These are phyloP conservation scores for Lysiphlebus fabarum DNA, from an alignment of 1,140 invertebrate genomes.

Conservation along the genomic window DNA sequence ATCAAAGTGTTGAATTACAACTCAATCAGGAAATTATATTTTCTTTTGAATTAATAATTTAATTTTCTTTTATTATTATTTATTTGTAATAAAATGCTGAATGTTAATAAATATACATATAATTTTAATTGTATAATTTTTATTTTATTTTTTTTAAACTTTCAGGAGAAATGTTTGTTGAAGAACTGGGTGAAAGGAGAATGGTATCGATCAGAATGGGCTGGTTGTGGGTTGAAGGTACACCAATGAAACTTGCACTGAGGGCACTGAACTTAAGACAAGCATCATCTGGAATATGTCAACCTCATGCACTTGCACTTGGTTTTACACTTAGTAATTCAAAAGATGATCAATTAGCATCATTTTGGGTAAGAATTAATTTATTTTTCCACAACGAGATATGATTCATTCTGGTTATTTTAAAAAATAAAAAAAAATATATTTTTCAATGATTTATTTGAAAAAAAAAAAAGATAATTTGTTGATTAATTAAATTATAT, in stretches of 20 bases:
- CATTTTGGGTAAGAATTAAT: slow-evolving; percentile 54
- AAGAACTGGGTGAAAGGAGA: slow-evolving; percentile 46
- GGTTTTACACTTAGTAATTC: slow-evolving; percentile 51
- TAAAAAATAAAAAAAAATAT: too few relatives aligned
- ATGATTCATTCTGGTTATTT: too few relatives aligned
- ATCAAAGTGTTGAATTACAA: too few relatives aligned
- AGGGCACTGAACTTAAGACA: slow-evolving; percentile 55
- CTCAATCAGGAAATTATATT: too few relatives aligned
- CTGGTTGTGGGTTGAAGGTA: slow-evolving; percentile 51
- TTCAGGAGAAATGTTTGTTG: slow-evolving; percentile 56
- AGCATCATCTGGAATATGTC: slow-evolving; percentile 45
- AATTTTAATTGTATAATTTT: slow-evolving; percentile 15
- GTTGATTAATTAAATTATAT: too few relatives aligned
- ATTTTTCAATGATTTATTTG: too few relatives aligned
- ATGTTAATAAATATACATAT: slow-evolving; percentile 4
- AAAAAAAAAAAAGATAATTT: too few relatives aligned
- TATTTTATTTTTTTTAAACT: slow-evolving; percentile 1
- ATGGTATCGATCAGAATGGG: slow-evolving; percentile 52
- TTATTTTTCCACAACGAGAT: too few relatives aligned
- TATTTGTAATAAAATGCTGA: too few relatives aligned
- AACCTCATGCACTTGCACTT: slow-evolving; percentile 47
- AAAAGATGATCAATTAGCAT: slow-evolving; percentile 43
- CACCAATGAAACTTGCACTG: slow-evolving; percentile 50
- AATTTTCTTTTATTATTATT: too few relatives aligned
- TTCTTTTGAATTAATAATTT: too few relatives aligned